A percentile compares a stretch with the other conserved stretches of the same genome.
These are phyloP conservation scores for Caenorhabditis wallacei DNA, from an alignment of 2,888 invertebrate species.

Conservation along the genomic window DNA sequence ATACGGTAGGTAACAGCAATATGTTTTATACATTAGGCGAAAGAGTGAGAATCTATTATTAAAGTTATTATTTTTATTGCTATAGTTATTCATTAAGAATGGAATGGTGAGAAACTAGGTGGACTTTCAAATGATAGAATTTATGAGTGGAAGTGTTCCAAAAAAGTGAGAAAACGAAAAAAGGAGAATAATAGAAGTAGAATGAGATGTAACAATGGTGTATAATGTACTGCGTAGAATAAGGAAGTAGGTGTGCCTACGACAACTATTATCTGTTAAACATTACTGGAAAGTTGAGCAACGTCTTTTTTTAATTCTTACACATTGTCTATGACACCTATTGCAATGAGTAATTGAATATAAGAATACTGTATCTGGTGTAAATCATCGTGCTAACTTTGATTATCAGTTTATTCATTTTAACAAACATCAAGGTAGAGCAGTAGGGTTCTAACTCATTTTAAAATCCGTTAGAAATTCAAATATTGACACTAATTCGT, in stretches of 20 bases:
- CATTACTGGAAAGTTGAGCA: no score
- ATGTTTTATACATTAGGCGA: slow-evolving; percentile 8
- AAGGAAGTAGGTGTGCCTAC: no score
- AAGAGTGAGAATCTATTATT: slow-evolving; percentile 1
- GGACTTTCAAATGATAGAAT: slow-evolving; percentile 8
- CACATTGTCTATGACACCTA: no score
- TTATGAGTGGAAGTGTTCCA: slow-evolving; percentile 13
- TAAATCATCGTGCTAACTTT: no score
- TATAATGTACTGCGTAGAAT: no score
- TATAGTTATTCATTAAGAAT: slow-evolving; percentile 23
- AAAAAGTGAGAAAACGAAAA: slow-evolving; percentile 12
- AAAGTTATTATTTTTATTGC: slow-evolving; percentile 9
- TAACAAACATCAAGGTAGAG: no score
- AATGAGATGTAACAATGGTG: background rate
- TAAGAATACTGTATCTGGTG: no score
- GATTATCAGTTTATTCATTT: no score
- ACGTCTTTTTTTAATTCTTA: no score
- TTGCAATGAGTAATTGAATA: no score
- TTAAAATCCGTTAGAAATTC: slow-evolving; percentile 5
- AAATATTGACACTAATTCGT: slow-evolving; percentile 38
- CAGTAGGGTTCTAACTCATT: background rate
- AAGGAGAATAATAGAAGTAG: background rate
- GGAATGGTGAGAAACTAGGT: slow-evolving; percentile 10
- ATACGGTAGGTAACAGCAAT: slow-evolving; percentile 35
- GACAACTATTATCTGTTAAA: no score